Evolutionary conservation across 2,113 vertebrate genomes (phyloP).

Genomic region (Campylomormyrus numenius): DNA sequence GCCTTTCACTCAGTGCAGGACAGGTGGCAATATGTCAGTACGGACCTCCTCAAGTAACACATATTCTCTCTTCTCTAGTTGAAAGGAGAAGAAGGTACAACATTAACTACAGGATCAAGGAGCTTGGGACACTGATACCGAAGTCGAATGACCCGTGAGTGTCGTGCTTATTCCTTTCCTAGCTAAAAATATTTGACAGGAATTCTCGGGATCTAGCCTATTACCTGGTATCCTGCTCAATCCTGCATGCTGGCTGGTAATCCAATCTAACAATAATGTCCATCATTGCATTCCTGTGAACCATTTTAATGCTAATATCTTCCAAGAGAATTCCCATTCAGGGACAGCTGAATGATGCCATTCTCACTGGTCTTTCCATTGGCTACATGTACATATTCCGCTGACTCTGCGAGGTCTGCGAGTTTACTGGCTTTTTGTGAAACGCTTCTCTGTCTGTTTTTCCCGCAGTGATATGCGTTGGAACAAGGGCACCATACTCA

Average conservation of each 20-base stretch:
- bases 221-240: not conserved
- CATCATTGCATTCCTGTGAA: conserved; percentile 54
- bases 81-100: conserved; percentile 96
- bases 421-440: conserved; percentile 51
- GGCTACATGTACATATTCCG: conserved; percentile 57
- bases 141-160: conserved; percentile 87
- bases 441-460: conserved; percentile 42
- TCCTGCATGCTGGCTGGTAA: not conserved
- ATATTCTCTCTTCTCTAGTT: conserved; percentile 57
- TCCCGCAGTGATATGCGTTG: conserved; percentile 95
- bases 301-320: not conserved
- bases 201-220: not conserved
- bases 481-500: conserved; percentile 99
- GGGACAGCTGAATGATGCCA: not conserved
- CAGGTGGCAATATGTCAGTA: not conserved
- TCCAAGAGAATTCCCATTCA: not conserved
- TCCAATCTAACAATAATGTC: not conserved
- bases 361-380: not conserved
- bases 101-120: conserved; percentile 98
- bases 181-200: not conserved
- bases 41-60: not conserved
- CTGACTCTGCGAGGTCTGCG: conserved; percentile 69
- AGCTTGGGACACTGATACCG: conserved; percentile 95
- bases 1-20: not conserved
- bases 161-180: not conserved